Evolutionary conservation across 2,888 invertebrate genomes (phyloP), one percentile per base, ranked within the genome.

Genomic region (Anthophora plumipes): DNA sequence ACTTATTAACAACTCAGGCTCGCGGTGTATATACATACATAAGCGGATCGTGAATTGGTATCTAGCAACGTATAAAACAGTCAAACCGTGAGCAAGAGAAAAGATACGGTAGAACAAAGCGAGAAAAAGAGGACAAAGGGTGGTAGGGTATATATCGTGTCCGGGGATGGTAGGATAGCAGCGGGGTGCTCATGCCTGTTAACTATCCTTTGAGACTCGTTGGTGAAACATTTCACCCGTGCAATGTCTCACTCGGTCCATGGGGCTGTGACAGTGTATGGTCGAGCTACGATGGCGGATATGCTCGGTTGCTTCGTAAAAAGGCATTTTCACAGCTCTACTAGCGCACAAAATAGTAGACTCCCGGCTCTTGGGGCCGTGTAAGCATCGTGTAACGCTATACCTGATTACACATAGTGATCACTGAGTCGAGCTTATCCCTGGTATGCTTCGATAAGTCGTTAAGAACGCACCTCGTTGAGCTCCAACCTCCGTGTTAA

Each of bases 361-460:
- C 68, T 52, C 55, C 31, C 73, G 73, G 76, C 82, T 77, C 76
- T 64, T 50, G 79, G 68, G 75, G 41, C 85, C 78, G 83, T 87
- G 85, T 85, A 85, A 87, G 85, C 86, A 82, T 83, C 87, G 85
- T 77, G 86, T 86, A 87, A 85, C 80, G 73, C 77, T 81, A 92
- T 91, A 91, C 88, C 85, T 91, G 93, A 93, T 92, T 92, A 92
- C 89, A 87, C 90, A 85, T 87, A 85, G 86, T 89, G 87, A 89
- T 87, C 91, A 90, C 74, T 90, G 90, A 91, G 88, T 91, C 90
- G 90, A 89, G 86, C 83, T 86, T 82, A 82, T 85, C 70, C 81
- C 82, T 74, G 80, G 72, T 79, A 91, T 88, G 91, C 92, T 89
- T 89, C 91, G 90, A 88, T 92, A 90, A 88, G 83, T 90, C 88